Conservation (phyloP, 2,113 vertebrate genomes). For the Solea senegalensis region DNA sequence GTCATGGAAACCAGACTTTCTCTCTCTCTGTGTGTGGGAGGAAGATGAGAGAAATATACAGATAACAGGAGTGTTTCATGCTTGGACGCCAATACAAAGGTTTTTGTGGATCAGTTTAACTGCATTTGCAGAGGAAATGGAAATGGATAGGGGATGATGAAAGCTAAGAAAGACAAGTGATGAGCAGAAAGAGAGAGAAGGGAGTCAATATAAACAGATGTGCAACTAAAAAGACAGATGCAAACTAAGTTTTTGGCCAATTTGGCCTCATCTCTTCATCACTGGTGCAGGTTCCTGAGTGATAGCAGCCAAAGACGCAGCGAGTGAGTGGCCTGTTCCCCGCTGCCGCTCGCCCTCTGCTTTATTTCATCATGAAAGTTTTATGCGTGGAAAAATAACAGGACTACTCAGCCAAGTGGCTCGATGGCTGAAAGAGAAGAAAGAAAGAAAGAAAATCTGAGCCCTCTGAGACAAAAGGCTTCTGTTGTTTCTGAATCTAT, state of each 20-base stretch:
- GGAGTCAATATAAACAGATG: not conserved
- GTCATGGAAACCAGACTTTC: too few relatives aligned
- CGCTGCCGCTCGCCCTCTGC: conserved; percentile 34
- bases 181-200: not conserved
- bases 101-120: conserved; percentile 42
- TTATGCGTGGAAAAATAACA: conserved; percentile 77
- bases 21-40: not conserved
- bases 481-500: conserved; percentile 76
- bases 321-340: conserved; percentile 36
- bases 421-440: conserved; percentile 51
- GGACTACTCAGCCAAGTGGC: conserved; percentile 62
- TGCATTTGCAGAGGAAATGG: conserved; percentile 1
- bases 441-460: conserved; percentile 18
- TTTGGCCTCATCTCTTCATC: conserved; percentile 22
- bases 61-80: conserved; percentile 40
- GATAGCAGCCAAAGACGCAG: conserved; percentile 50
- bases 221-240: not conserved
- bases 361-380: conserved; percentile 77
- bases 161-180: not conserved
- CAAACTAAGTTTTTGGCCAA: not conserved
- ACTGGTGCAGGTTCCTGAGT: conserved; percentile 49
- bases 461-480: conserved; percentile 74
- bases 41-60: conserved; percentile 31
- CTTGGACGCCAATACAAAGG: conserved; percentile 32
- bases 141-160: not conserved